These are phyloP conservation scores for Acanthochromis polyacanthus DNA, from an alignment of 2,113 vertebrate genomes.

Conservation along the genomic window DNA sequence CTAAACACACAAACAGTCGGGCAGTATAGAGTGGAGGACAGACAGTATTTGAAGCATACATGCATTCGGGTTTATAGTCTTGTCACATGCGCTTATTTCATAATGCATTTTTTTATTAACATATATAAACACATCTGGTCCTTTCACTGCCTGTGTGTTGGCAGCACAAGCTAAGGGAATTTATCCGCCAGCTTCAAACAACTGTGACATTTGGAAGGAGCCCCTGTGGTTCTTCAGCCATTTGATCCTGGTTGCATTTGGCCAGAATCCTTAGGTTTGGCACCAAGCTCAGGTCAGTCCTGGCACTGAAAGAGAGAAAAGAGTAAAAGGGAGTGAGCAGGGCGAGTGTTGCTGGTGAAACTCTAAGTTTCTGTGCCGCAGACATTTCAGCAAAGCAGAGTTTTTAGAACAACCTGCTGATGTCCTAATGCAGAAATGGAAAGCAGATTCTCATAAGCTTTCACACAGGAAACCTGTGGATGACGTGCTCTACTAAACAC, in stretches of 20 bases:
- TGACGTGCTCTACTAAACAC: constrained; percentile 9
- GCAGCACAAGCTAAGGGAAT: constrained; percentile 63
- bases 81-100: constrained; percentile 16
- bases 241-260: constrained; percentile 79
- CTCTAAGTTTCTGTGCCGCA: constrained; percentile 34
- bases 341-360: constrained; percentile 50
- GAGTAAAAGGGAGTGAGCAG: constrained; percentile 32
- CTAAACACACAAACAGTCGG: constrained; percentile 40
- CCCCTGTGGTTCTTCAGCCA: constrained; percentile 73
- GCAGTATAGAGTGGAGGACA: constrained; percentile 9
- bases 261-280: constrained; percentile 74
- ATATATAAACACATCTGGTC: constrained; percentile 68
- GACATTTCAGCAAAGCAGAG: constrained; percentile 18
- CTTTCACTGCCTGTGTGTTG: constrained; percentile 61
- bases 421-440: constrained; percentile 25
- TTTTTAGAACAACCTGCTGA: constrained; percentile 10
- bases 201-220: constrained; percentile 83
- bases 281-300: constrained; percentile 56
- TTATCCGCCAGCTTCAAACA: constrained; percentile 76
- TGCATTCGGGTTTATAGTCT: constrained; percentile 25
- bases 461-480: constrained; percentile 42
- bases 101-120: constrained; percentile 39
- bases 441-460: constrained; percentile 10
- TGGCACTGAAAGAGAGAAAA: constrained; percentile 57
- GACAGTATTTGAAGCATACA: constrained; percentile 15